A percentile compares a stretch with the other conserved stretches of the same genome.
Conservation (phyloP, 2,888 invertebrate genomes). For the Eustalomyia histrio region DNA sequence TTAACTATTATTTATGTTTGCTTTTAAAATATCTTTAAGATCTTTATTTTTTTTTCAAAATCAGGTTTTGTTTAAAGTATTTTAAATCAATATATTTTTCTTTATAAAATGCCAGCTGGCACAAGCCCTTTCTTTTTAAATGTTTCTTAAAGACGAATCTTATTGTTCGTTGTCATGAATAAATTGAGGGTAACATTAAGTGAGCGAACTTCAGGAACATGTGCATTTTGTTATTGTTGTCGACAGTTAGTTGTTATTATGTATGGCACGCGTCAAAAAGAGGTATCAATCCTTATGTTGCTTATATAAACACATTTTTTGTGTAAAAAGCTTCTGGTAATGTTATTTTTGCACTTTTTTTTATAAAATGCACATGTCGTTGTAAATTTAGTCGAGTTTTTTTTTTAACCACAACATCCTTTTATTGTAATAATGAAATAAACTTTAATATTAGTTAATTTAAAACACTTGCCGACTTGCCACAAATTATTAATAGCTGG, state of each 20-base stretch:
- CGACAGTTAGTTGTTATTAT: conserved; percentile 49
- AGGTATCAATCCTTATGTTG: conserved; percentile 56
- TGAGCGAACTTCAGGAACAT: conserved; percentile 41
- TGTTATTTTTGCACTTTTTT: conserved; percentile 50
- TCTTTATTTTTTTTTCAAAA: conserved; percentile 47
- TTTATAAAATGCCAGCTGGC: conserved; percentile 71
- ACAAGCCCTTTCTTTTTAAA: conserved; percentile 70
- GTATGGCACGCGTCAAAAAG: conserved; percentile 72
- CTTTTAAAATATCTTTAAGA: conserved; percentile 57
- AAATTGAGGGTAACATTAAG: conserved; percentile 60
- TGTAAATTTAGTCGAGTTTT: conserved; percentile 30
- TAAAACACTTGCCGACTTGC: too few relatives aligned
- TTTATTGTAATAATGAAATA: background rate
- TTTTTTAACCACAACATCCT: conserved; percentile 62
- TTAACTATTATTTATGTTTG: conserved; percentile 30
- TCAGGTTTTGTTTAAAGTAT: conserved; percentile 54
- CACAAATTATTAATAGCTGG: too few relatives aligned
- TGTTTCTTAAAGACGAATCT: conserved; percentile 33
- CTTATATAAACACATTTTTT: conserved; percentile 22
- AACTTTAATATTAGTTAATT: background rate
- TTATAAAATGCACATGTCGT: conserved; percentile 51
- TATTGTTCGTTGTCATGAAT: conserved; percentile 17
- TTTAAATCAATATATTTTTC: conserved; percentile 8
- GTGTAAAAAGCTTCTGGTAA: conserved; percentile 50
- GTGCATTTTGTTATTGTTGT: conserved; percentile 49